Evolutionary conservation across 2,888 invertebrate genomes (phyloP).

Genomic region (Stramonita haemastoma): DNA sequence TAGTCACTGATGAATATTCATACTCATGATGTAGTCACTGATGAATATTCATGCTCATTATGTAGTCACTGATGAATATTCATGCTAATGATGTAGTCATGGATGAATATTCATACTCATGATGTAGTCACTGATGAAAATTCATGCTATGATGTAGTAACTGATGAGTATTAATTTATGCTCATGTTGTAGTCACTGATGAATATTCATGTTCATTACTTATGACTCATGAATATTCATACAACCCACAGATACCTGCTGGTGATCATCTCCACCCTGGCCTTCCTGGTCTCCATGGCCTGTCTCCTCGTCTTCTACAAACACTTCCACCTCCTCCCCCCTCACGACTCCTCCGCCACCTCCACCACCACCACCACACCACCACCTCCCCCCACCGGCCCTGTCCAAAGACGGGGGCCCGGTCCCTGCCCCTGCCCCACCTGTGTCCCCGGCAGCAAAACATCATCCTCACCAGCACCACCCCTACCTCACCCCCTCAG

Average conservation of each 20-base stretch:
- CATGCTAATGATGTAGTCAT: too few species aligned
- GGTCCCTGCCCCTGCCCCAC: slow-evolving; percentile 65
- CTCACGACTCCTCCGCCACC: neutral
- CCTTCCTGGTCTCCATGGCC: slow-evolving; percentile 38
- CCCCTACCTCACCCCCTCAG: slow-evolving; percentile 62
- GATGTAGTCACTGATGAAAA: too few species aligned
- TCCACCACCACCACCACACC: neutral
- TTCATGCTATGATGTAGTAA: too few species aligned
- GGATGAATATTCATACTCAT: too few species aligned
- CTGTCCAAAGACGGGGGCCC: slow-evolving; percentile 37
- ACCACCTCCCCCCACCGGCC: neutral
- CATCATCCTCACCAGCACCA: neutral
- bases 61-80: too few species aligned
- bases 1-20: too few species aligned
- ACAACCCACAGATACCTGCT: slow-evolving; percentile 20
- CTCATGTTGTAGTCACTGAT: too few species aligned
- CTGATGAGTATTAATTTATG: too few species aligned
- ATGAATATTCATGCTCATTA: too few species aligned
- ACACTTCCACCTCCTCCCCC: slow-evolving; percentile 42
- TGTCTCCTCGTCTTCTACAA: slow-evolving; percentile 48
- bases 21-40: too few species aligned
- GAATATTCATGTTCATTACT: neutral
- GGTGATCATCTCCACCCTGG: slow-evolving; percentile 39
- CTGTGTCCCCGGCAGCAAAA: slow-evolving; percentile 41
- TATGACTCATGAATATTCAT: neutral